phyloP scores from a whole-genome alignment of 1,140 invertebrate species.

The Diabrotica undecimpunctata region DNA sequence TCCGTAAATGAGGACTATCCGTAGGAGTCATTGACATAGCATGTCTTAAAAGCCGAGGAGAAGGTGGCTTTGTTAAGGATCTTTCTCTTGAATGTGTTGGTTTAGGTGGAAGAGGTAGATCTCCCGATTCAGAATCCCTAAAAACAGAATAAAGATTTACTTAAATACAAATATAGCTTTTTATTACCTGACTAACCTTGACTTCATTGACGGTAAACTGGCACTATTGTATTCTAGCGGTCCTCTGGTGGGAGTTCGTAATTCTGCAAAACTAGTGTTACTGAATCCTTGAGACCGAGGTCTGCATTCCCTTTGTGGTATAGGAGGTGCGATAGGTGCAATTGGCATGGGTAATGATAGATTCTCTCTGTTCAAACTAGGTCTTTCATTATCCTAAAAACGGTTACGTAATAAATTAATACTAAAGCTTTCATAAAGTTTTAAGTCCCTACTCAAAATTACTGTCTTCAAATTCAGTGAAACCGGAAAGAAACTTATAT shows the following conservation, averaged over 20 bases:
- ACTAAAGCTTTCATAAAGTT: no score
- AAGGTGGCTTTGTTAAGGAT: slow-evolving; percentile 57
- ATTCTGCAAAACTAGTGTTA: slow-evolving; percentile 37
- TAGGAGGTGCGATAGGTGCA: slow-evolving; percentile 51
- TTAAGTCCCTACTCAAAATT: no score
- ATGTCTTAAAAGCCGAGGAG: slow-evolving; percentile 55
- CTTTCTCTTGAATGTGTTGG: slow-evolving; percentile 54
- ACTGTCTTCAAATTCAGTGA: no score
- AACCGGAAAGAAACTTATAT: no score
- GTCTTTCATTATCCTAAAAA: slow-evolving; percentile 31
- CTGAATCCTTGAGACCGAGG: slow-evolving; percentile 57
- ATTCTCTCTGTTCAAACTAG: slow-evolving; percentile 39
- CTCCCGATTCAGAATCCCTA: slow-evolving; percentile 43
- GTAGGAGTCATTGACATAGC: slow-evolving; percentile 51
- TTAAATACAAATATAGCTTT: background rate
- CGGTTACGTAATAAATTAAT: no score
- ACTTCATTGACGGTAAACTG: slow-evolving; percentile 47
- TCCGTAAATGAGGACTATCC: slow-evolving; percentile 50
- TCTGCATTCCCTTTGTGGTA: slow-evolving; percentile 55
- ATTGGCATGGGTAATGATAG: slow-evolving; percentile 41
- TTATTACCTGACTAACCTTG: slow-evolving; percentile 31
- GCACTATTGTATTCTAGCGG: slow-evolving; percentile 44
- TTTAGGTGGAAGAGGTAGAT: slow-evolving; percentile 51
- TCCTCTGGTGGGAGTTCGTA: slow-evolving; percentile 45
- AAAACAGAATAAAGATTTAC: background rate